Evolutionary conservation across 2,888 invertebrate genomes (phyloP), one percentile per base, ranked within the genome.

Genomic region (Agrochola circellaris): DNA sequence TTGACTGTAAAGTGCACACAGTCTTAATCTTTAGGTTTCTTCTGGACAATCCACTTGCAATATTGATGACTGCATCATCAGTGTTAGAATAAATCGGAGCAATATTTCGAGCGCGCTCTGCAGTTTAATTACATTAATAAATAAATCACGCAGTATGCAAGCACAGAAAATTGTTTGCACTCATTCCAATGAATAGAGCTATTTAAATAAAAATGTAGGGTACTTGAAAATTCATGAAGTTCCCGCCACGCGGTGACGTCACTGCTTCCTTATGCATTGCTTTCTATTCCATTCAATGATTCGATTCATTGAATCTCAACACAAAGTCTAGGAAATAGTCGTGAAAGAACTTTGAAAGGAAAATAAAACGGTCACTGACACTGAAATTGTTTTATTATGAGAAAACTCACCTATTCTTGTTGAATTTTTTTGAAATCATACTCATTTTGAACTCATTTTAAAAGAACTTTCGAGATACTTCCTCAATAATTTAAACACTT

Each of bases 161-260:
- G 56, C n/a, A 68, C 15, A 82, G 45, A 30, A 67, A 23, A 20
- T 65, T 61, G 3, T 75, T 73, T 79, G 38, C 13, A 9, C n/a
- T 67, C 77, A 75, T 74, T 69, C 23, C 38, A 48, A 90, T 88
- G 81, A 90, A 90, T 89, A 69, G 83, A 86, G 51, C 79, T 86
- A 90, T 91, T 90, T 87, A 85, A 91, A 91, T 92, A 89, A 89
- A 90, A 90, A 88, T 91, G 79, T 84, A 86, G 72, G 17, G 61
- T 88, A 75, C 84, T 90, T 90, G 86, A 87, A 90, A 91, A 91
- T 93, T 91, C 91, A 93, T 91, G 90, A 89, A 91, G 87, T 70
- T 80, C 73, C 62, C 48, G 70, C 60, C 68, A 61, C 42, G 62
- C 30, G 26, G 77, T 85, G 84, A 88, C 83, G 85, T 85, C 80